These are phyloP conservation scores for Melanotaenia maccullochi DNA, from an alignment of 2,797 vertebrate species.

Conservation along the genomic window DNA sequence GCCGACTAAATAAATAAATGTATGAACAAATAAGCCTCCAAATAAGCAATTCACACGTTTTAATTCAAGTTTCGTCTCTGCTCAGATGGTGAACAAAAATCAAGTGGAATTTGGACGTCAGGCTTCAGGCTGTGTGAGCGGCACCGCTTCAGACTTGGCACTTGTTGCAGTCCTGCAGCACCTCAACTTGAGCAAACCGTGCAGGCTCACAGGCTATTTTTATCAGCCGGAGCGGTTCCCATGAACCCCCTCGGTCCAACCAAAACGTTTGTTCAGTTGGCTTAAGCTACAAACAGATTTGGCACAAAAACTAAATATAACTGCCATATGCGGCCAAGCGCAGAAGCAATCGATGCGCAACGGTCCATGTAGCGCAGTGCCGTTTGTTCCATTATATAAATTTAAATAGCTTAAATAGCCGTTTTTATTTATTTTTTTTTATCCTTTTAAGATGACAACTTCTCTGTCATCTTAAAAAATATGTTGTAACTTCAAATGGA, in stretches of 20 bases:
- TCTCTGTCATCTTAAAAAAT: not conserved
- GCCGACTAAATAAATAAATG: too few relatives aligned
- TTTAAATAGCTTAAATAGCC: too few relatives aligned
- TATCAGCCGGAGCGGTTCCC: constrained; percentile 71
- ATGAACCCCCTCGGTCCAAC: constrained; percentile 66
- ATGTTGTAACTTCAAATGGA: not conserved
- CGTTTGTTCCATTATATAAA: constrained; percentile 15
- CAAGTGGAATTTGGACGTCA: not conserved
- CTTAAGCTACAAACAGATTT: constrained; percentile 65
- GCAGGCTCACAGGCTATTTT: constrained; percentile 71
- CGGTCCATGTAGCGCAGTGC: constrained; percentile 4
- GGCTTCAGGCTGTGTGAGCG: not conserved
- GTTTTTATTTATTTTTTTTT: not conserved
- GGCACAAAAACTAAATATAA: constrained; percentile 75
- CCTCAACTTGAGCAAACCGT: constrained; percentile 47
- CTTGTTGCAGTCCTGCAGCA: constrained; percentile 73
- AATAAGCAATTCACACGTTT: not conserved
- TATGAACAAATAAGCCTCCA: not conserved
- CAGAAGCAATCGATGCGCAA: constrained; percentile 31
- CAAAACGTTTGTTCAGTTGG: constrained; percentile 68
- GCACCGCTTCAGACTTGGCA: constrained; percentile 57
- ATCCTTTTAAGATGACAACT: not conserved
- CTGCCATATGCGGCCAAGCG: constrained; percentile 47
- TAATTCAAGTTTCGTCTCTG: not conserved
- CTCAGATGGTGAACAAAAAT: not conserved